Evolutionary conservation across 2,113 vertebrate species (phyloP).

Genomic region (Corapipo altera): DNA sequence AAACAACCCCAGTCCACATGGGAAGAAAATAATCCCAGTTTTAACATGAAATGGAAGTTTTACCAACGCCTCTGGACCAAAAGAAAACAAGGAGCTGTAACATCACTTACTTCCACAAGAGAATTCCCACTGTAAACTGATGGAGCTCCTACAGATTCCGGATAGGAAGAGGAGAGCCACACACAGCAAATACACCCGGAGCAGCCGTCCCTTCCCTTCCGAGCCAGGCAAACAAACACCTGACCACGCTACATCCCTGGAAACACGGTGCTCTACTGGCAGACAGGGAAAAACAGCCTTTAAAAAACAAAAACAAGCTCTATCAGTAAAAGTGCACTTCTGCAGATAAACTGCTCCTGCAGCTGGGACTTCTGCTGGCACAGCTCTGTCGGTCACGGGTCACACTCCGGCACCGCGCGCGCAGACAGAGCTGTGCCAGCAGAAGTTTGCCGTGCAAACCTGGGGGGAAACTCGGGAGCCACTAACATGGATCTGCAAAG

Average conservation of each 20-base stretch:
- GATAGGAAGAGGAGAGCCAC: not conserved
- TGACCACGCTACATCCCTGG: not conserved
- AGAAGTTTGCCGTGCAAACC: not conserved
- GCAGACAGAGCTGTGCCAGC: slow-evolving; percentile 49
- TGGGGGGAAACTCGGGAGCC: not conserved
- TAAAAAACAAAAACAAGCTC: not conserved
- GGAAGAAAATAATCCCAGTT: not conserved
- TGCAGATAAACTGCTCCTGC: slow-evolving; percentile 47
- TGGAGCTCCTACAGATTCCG: not conserved
- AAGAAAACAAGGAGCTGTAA: not conserved
- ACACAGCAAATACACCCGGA: not conserved
- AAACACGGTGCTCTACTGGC: not conserved
- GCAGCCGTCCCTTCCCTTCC: not conserved
- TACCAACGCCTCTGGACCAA: not conserved
- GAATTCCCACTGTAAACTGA: not conserved
- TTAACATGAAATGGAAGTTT: not conserved
- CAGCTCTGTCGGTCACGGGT: slow-evolving; percentile 37
- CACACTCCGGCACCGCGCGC: not conserved
- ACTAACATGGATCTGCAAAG: not conserved
- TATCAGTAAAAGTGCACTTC: slow-evolving; percentile 47
- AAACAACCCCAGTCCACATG: not conserved
- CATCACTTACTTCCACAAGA: not conserved
- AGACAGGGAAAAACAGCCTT: not conserved
- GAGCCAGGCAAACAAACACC: not conserved
- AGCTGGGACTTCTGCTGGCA: slow-evolving; percentile 42